These are phyloP conservation scores for Petrocephalus zakoni DNA, from an alignment of 2,113 vertebrate species.

Conservation along the genomic window DNA sequence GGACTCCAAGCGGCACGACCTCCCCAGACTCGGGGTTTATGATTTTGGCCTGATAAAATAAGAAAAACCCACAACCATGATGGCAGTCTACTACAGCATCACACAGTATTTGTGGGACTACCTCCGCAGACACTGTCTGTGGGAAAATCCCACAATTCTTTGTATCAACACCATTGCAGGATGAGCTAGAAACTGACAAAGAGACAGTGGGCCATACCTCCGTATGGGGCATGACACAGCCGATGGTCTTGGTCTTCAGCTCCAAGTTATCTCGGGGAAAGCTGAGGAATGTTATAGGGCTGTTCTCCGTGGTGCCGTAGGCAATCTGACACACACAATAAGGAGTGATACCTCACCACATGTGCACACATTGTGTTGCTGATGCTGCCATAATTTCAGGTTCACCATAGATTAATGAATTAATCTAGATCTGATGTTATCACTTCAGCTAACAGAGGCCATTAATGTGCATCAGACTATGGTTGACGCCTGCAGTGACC, in stretches of 20 bases:
- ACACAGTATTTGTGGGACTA: background rate
- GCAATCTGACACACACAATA: slow-evolving; percentile 58
- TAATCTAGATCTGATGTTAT: too few relatives aligned
- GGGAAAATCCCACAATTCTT: background rate
- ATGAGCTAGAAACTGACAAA: background rate
- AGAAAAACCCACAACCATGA: background rate
- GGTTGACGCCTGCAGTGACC: too few relatives aligned
- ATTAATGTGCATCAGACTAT: too few relatives aligned
- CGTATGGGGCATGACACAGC: slow-evolving; percentile 70
- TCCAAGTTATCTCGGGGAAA: slow-evolving; percentile 60
- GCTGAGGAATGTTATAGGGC: slow-evolving; percentile 80
- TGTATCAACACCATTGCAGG: background rate
- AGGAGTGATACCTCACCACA: background rate
- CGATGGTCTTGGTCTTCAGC: slow-evolving; percentile 66
- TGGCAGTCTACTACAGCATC: too few relatives aligned
- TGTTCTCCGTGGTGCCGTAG: slow-evolving; percentile 94
- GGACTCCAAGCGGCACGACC: slow-evolving; percentile 58
- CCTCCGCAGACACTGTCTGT: slow-evolving; percentile 34
- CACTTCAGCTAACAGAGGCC: too few relatives aligned
- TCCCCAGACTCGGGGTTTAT: slow-evolving; percentile 58
- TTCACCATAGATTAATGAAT: too few relatives aligned
- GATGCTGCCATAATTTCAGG: background rate
- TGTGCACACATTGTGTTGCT: background rate
- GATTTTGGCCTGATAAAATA: slow-evolving; percentile 72
- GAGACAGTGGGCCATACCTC: slow-evolving; percentile 67